A percentile compares a stretch with the other conserved stretches of the same genome.
These are phyloP conservation scores for Channa striata DNA, from an alignment of 2,797 vertebrate species.

Conservation along the genomic window DNA sequence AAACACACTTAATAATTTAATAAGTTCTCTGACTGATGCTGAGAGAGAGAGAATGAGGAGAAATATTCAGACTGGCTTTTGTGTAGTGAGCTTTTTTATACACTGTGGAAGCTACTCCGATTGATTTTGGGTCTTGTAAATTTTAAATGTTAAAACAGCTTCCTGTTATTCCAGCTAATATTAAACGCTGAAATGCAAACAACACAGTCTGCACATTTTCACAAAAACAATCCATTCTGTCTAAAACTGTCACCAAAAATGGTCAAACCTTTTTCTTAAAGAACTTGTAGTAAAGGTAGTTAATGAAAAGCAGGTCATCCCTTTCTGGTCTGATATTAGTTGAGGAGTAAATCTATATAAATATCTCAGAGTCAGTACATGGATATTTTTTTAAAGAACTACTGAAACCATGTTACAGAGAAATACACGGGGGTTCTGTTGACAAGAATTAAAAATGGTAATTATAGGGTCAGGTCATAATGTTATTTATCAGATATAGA, in stretches of 20 bases:
- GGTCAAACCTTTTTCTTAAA: background rate
- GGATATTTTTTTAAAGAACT: too few relatives aligned
- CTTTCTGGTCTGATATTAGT: background rate
- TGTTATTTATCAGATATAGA: background rate
- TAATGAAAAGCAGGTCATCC: background rate
- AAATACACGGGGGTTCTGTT: background rate
- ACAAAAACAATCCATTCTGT: background rate
- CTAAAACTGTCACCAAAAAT: background rate
- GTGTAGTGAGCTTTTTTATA: background rate
- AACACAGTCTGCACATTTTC: conserved; percentile 3
- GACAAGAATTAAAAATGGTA: background rate
- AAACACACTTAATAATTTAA: conserved; percentile 11
- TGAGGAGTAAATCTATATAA: background rate
- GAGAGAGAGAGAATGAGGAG: background rate
- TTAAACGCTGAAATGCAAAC: too few relatives aligned
- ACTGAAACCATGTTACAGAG: background rate
- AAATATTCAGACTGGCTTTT: background rate
- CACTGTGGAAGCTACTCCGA: conserved; percentile 7
- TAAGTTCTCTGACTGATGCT: conserved; percentile 70
- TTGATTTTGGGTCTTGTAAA: background rate
- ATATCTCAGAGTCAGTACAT: too few relatives aligned
- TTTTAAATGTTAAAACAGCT: conserved; percentile 1
- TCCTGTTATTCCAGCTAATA: background rate
- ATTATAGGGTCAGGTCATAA: background rate
- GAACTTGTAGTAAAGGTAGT: background rate